Evolutionary conservation across 2,888 invertebrate genomes (phyloP).

Genomic region (Nezara viridula): DNA sequence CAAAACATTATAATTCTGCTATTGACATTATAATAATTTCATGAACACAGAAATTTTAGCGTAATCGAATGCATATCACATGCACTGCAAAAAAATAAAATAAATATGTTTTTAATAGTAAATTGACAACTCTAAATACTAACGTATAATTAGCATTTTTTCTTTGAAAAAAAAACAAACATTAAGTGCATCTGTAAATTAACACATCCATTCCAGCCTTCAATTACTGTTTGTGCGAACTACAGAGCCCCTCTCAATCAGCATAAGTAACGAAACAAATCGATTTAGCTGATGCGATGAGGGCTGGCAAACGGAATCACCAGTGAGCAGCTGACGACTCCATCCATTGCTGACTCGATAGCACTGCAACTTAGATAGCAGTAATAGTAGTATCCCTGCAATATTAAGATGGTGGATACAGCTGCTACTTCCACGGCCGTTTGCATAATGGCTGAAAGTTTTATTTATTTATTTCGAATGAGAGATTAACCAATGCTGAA

Average conservation of each 20-base stretch:
- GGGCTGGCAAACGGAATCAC: neutral
- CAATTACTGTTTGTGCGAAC: constrained; percentile 8
- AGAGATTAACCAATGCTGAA: neutral
- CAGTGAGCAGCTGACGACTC: constrained; percentile 13
- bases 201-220: neutral
- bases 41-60: too few relatives aligned
- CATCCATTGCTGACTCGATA: constrained; percentile 5
- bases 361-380: neutral
- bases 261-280: constrained; percentile 16
- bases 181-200: neutral
- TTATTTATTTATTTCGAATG: neutral
- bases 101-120: too few relatives aligned
- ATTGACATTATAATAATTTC: too few relatives aligned
- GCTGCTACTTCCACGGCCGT: neutral
- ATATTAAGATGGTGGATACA: constrained; percentile 17
- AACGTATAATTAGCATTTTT: too few relatives aligned
- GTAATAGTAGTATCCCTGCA: neutral
- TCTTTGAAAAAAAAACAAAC: neutral
- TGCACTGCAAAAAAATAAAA: too few relatives aligned
- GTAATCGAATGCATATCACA: too few relatives aligned
- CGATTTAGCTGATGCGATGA: neutral
- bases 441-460: constrained; percentile 16
- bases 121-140: too few relatives aligned
- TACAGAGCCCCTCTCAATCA: neutral
- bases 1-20: too few relatives aligned